A percentile compares a stretch with the other conserved stretches of the same genome.
Conservation (phyloP, 2,113 vertebrate species). For the Notiomystis cincta region DNA sequence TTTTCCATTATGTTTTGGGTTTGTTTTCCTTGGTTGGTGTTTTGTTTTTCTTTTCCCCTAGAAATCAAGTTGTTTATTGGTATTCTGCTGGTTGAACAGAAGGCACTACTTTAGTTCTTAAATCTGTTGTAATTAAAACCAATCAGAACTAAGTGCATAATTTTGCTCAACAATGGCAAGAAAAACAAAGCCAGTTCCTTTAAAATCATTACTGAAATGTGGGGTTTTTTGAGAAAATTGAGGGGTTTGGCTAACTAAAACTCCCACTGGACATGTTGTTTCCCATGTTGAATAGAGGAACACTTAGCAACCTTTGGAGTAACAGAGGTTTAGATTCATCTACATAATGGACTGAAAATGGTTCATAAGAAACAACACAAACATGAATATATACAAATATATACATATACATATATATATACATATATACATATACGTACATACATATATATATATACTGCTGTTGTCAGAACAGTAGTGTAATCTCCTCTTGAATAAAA, state of each 20-base stretch:
- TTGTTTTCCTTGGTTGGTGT: no score
- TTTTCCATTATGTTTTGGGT: not conserved
- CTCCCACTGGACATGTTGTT: not conserved
- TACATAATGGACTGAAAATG: not conserved
- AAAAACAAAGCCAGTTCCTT: not conserved
- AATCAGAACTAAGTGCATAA: not conserved
- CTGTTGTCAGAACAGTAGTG: not conserved
- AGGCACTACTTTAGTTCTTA: not conserved
- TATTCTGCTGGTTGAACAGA: not conserved
- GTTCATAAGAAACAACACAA: not conserved
- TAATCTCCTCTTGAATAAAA: not conserved
- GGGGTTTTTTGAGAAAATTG: not conserved
- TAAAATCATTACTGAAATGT: not conserved
- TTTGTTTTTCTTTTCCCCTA: not conserved
- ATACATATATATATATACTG: no score
- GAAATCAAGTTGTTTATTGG: not conserved
- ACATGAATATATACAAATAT: rapidly evolving
- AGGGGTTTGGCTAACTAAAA: not conserved
- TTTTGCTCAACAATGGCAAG: not conserved
- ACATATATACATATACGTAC: no score
- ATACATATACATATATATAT: no score
- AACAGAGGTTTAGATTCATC: not conserved
- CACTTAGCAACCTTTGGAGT: rapidly evolving
- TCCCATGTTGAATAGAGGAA: not conserved
- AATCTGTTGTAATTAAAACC: not conserved